These are phyloP conservation scores for Rousettus leschenaultii DNA, from an alignment of 2,113 vertebrate species.

Conservation along the genomic window DNA sequence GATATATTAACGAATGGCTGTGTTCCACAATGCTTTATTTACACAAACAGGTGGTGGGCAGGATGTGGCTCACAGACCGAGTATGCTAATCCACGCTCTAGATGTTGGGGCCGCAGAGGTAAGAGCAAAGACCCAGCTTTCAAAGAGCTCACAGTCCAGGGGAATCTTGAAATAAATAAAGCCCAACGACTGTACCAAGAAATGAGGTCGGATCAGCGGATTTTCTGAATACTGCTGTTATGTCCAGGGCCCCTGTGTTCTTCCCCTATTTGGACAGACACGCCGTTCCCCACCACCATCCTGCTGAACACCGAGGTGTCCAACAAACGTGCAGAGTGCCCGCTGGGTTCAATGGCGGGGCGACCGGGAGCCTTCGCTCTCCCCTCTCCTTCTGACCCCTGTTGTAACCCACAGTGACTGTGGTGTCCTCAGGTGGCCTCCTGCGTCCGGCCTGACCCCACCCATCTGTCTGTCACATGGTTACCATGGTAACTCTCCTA, in stretches of 20 bases:
- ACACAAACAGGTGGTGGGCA: neutral
- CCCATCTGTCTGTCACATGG: fast-evolving
- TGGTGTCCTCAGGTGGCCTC: fast-evolving
- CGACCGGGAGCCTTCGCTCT: fast-evolving
- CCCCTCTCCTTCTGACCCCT: neutral
- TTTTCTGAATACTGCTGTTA: neutral
- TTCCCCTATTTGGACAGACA: neutral
- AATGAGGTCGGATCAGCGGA: too few species aligned
- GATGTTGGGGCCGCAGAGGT: neutral
- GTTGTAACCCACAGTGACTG: fast-evolving
- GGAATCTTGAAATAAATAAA: neutral
- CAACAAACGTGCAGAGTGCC: fast-evolving
- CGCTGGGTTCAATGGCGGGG: fast-evolving
- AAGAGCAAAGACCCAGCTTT: neutral
- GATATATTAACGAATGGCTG: neutral
- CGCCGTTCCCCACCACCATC: fast-evolving
- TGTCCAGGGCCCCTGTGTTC: neutral
- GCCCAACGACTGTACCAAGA: neutral
- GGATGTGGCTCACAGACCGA: neutral
- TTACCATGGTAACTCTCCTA: neutral
- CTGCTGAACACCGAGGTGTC: neutral
- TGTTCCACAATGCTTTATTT: neutral
- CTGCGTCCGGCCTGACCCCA: neutral
- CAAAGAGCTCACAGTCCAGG: neutral
- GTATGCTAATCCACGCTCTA: neutral